Evolutionary conservation across 2,113 vertebrate genomes (phyloP), one percentile per base, ranked within the genome.

Genomic region (Vidua macroura): DNA sequence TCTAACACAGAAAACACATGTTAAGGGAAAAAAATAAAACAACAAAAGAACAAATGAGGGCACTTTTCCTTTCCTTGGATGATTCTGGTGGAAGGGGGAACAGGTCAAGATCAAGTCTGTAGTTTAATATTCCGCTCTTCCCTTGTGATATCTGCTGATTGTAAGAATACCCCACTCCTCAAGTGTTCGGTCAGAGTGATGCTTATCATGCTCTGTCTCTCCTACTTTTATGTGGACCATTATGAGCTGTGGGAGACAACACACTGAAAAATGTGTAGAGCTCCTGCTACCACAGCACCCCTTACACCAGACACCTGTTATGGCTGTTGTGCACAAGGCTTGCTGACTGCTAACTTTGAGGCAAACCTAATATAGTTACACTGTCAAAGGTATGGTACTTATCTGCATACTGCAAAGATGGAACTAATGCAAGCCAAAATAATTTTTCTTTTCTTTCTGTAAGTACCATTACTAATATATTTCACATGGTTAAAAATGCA

Each of bases 391-490:
- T 86, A 88, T 85, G 79, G 64, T 69, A 73, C 59, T 91, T 95
- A 77, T 66, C 77, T 90, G 31, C 63, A 62, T 59, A 83, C 69
- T 82, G 63, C 73, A 91, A 96, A 96, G 80, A 93, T 43, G 79
- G 91, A 95, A 91, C 41, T 83, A 83, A 86, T 79, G 70, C 52
- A 87, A 89, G 49, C 43, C 68, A 92, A 86, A 96, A 93, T 79
- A 3, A 37, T 89, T 91, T 91, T 64, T 66, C 72, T 64, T 88
- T 88, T 83, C 67, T 83, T 88, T 74, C 64, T 91, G 53, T 95
- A 93, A 96, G 51, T 83, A 92, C 83, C 86, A 92, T 97, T 64
- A 86, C 88, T 97, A 95, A 89, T 88, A 94, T 95, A 94, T 87
- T 96, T 96, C 91, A 94, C 83, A 83, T 88, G 84, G 70, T 94